phyloP scores from a whole-genome alignment of 2,888 invertebrate genomes.

The Chironomus tentans region DNA sequence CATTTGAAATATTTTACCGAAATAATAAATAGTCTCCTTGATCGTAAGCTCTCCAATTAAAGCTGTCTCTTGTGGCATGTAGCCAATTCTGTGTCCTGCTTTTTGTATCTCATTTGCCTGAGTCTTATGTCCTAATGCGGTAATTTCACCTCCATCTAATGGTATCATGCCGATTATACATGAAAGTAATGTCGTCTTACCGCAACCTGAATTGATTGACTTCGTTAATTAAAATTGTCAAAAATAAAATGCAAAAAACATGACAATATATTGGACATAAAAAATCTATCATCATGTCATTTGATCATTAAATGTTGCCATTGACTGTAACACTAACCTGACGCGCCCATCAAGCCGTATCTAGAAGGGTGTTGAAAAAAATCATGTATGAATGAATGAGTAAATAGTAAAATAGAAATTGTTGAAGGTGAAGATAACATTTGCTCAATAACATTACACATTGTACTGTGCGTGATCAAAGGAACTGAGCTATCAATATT shows the following conservation, averaged over 20 bases:
- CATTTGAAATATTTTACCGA: conserved; percentile 78
- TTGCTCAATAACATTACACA: neutral
- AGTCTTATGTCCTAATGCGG: conserved; percentile 65
- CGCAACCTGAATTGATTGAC: conserved; percentile 52
- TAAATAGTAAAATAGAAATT: neutral
- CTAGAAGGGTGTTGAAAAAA: conserved; percentile 38
- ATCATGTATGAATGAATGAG: neutral
- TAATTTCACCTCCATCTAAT: conserved; percentile 62
- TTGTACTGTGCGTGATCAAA: neutral
- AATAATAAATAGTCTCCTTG: conserved; percentile 74
- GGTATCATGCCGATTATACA: conserved; percentile 71
- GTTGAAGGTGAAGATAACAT: conserved; percentile 1
- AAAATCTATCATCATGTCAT: neutral
- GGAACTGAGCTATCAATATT: neutral
- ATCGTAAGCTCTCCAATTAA: conserved; percentile 71
- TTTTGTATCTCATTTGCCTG: conserved; percentile 40
- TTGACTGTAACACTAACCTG: neutral
- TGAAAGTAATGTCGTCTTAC: conserved; percentile 78
- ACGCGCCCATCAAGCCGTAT: conserved; percentile 76
- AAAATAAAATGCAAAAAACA: conserved; percentile 45
- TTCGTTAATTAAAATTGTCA: conserved; percentile 48
- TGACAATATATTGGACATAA: neutral
- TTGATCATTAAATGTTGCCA: neutral
- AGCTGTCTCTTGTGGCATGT: conserved; percentile 87
- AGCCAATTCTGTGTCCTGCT: conserved; percentile 64